These are phyloP conservation scores for Puffinus mauretanicus DNA, from an alignment of 2,113 vertebrate genomes.

Conservation along the genomic window DNA sequence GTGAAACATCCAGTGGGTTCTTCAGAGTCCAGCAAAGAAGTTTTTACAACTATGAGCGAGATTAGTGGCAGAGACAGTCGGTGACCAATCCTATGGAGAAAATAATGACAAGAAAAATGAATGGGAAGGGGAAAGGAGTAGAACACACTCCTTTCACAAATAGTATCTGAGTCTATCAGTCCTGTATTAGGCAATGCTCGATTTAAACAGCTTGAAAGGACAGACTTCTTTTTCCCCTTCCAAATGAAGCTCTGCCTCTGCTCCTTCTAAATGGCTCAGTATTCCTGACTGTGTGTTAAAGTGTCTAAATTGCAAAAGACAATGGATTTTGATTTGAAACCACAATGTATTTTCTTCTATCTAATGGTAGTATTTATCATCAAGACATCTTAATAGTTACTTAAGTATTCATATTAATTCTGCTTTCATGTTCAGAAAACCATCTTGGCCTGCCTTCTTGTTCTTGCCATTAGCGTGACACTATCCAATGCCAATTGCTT, in stretches of 20 bases:
- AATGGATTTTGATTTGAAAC: background rate
- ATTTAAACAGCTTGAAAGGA: background rate
- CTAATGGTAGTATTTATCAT: background rate
- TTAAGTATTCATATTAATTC: background rate
- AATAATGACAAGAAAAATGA: background rate
- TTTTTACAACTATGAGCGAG: background rate
- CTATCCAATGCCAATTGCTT: background rate
- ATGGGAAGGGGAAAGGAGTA: background rate
- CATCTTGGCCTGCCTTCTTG: background rate
- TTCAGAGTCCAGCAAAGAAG: background rate
- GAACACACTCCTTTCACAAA: background rate
- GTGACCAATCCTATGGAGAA: background rate
- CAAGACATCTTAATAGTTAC: background rate
- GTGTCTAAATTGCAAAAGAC: background rate
- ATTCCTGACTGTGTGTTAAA: background rate
- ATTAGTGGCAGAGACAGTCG: background rate
- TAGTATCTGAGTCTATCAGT: background rate
- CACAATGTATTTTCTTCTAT: background rate
- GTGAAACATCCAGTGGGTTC: background rate
- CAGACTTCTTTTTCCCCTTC: rapidly evolving
- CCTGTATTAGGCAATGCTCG: background rate
- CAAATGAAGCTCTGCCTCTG: background rate
- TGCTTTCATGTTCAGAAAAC: slow-evolving; percentile 29
- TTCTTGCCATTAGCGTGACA: background rate
- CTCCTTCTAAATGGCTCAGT: background rate